Evolutionary conservation across 2,888 invertebrate genomes (phyloP).

Genomic region (Tenthredo scrophulariae): DNA sequence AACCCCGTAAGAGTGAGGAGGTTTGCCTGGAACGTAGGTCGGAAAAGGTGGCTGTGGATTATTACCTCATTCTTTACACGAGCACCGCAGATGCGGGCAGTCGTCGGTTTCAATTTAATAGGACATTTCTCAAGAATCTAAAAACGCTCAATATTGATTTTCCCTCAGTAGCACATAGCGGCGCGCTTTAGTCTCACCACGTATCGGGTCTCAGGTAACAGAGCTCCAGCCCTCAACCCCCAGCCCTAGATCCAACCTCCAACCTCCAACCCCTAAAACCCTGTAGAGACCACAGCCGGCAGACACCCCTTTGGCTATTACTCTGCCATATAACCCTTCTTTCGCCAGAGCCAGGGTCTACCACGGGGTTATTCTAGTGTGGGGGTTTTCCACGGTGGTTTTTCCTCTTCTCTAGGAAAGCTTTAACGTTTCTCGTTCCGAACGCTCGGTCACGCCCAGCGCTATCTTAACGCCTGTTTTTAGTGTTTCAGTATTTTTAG

Average conservation of each 20-base stretch:
- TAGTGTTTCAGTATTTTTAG: conserved; percentile 68
- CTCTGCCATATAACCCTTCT: conserved; percentile 69
- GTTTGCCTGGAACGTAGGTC: not conserved
- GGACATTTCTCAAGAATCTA: conserved; percentile 50
- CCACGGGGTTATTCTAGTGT: conserved; percentile 36
- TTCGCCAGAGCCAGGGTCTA: conserved; percentile 59
- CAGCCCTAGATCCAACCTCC: conserved; percentile 54
- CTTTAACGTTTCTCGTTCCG: conserved; percentile 28
- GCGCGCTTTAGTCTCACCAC: conserved; percentile 61
- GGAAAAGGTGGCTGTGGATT: conserved; percentile 36
- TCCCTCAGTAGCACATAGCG: conserved; percentile 58
- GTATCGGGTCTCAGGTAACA: conserved; percentile 55
- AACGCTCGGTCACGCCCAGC: conserved; percentile 64
- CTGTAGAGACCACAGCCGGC: conserved; percentile 52
- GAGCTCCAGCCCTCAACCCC: conserved; percentile 48
- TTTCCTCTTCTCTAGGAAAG: conserved; percentile 25
- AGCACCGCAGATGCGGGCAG: conserved; percentile 46
- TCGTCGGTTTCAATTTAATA: conserved; percentile 49
- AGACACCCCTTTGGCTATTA: conserved; percentile 63
- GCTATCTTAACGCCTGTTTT: conserved; percentile 69
- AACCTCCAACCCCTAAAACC: conserved; percentile 50
- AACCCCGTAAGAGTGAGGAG: conserved; percentile 27
- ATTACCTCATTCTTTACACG: conserved; percentile 48
- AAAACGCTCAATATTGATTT: conserved; percentile 65
- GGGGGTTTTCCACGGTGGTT: conserved; percentile 32